Base-by-base conservation (phyloP, 2,113 vertebrate genomes). In the Austrofundulus limnaeus region DNA sequence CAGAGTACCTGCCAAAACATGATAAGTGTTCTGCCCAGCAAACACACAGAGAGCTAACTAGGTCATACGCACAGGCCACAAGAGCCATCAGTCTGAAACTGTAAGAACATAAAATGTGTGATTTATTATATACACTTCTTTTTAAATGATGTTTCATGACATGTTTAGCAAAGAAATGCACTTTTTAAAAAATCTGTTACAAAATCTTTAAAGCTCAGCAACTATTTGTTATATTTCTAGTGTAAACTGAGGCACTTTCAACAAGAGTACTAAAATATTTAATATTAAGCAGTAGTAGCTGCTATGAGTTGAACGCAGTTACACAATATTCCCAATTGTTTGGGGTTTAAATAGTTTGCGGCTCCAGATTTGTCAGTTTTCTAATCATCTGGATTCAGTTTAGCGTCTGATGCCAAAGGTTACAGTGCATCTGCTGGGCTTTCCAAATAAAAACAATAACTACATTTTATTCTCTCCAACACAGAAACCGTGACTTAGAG, bases 381-480 rank as follows among this genome's bases (percentile, higher is more conserved):
- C 45, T 17, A 24, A 9, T 57, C 19, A n/a, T n/a, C 51, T 54
- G 20, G 58, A 70, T 61, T 63, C 54, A 19, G 54, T 50, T 66
- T 53, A 75, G 54, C 10, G 49, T 64, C 47, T 59, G 24, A 4
- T 58, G 66, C 17, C 43, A 79, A 51, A 77, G 59, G 55, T 71
- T 16, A 12, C 11, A 13, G 15, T 75, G 63, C 70, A 72, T 76
- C 71, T 77, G 34, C 24, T 28, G 48, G 2, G n/a, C 47, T 25
- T 28, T 45, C 23, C 53, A 42, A 6, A 17, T 34, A 1, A 25
- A 52, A 51, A 67, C 58, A 78, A 61, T 17, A 10, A 13, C 41
- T 56, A 50, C n/a, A 51, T 48, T 31, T 53, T 54, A 23, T 14
- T 46, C 46, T 54, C 17, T 10, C 54, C 25, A 43, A 21, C 19